Percentiles rank a stretch among this genome's conserved stretches.
Conservation (phyloP, 1,140 invertebrate genomes). For the Penaeus chinensis region DNA sequence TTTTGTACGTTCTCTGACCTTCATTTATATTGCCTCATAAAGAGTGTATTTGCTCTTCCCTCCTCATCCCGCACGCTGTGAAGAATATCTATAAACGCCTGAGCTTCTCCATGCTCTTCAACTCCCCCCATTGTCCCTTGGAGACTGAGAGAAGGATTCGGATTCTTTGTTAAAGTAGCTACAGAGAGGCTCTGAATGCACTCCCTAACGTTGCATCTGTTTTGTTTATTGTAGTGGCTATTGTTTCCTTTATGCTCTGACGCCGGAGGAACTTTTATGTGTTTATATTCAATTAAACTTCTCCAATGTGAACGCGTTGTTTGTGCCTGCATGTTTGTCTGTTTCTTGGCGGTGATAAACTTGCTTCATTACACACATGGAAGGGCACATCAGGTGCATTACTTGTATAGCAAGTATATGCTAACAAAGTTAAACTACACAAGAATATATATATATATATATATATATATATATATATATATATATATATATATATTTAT, state of each 20-base stretch:
- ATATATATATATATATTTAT: too few relatives aligned
- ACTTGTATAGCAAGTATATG: too few relatives aligned
- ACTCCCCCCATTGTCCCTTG: conserved; percentile 39
- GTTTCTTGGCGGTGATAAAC: too few relatives aligned
- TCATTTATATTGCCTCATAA: too few relatives aligned
- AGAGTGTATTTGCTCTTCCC: too few relatives aligned
- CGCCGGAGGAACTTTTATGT: conserved; percentile 48
- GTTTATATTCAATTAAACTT: conserved; percentile 52
- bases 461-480: too few relatives aligned
- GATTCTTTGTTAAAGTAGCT: conserved; percentile 36
- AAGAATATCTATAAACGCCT: conserved; percentile 29
- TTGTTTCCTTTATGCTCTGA: conserved; percentile 53
- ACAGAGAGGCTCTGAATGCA: conserved; percentile 44
- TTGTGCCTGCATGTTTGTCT: neutral
- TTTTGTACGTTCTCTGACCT: too few relatives aligned
- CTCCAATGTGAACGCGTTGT: conserved; percentile 22
- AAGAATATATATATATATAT: too few relatives aligned
- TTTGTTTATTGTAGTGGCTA: conserved; percentile 49
- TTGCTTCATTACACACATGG: too few relatives aligned
- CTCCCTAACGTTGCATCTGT: conserved; percentile 45
- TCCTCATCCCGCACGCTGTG: too few relatives aligned
- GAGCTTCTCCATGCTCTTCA: conserved; percentile 44
- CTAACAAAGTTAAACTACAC: too few relatives aligned
- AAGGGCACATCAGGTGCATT: too few relatives aligned
- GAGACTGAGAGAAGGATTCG: conserved; percentile 36